Conservation (phyloP, 2,888 invertebrate genomes). For the Drosophila anomalata region DNA sequence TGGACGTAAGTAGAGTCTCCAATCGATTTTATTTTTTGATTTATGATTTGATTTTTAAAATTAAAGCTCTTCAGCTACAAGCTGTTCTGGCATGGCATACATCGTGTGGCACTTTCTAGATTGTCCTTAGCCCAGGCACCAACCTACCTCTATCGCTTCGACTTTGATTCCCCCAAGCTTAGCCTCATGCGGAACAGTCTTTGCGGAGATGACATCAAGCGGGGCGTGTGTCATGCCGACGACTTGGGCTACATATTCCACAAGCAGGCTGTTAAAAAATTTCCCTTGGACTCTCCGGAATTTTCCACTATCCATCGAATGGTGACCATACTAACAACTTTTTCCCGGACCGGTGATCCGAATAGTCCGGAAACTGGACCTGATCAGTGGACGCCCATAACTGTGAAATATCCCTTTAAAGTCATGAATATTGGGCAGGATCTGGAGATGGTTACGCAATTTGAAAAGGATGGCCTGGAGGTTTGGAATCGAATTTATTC, state of each 20-base stretch:
- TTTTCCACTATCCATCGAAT: slow-evolving; percentile 76
- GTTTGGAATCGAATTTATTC: slow-evolving; percentile 79
- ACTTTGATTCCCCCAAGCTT: slow-evolving; percentile 81
- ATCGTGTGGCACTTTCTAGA: slow-evolving; percentile 76
- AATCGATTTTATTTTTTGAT: background rate
- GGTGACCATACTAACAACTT: slow-evolving; percentile 76
- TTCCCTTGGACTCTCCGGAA: slow-evolving; percentile 61
- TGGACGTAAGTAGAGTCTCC: slow-evolving; percentile 74
- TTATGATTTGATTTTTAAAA: background rate
- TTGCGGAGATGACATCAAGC: slow-evolving; percentile 73
- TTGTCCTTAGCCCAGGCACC: slow-evolving; percentile 63
- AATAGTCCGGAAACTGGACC: slow-evolving; percentile 63
- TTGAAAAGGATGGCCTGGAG: slow-evolving; percentile 72
- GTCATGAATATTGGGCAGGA: slow-evolving; percentile 78
- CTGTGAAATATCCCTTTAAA: slow-evolving; percentile 53
- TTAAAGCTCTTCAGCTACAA: slow-evolving; percentile 80
- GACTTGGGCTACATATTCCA: slow-evolving; percentile 82
- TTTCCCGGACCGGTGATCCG: slow-evolving; percentile 80
- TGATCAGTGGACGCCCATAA: slow-evolving; percentile 71
- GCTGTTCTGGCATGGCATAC: slow-evolving; percentile 82
- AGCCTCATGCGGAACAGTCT: slow-evolving; percentile 74
- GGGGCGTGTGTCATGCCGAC: slow-evolving; percentile 82
- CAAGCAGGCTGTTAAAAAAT: slow-evolving; percentile 54
- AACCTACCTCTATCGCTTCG: slow-evolving; percentile 82
- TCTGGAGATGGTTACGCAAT: slow-evolving; percentile 60